Evolutionary conservation across 2,113 vertebrate species (phyloP), one percentile per base, ranked within the genome.

Genomic region (Larimichthys crocea): DNA sequence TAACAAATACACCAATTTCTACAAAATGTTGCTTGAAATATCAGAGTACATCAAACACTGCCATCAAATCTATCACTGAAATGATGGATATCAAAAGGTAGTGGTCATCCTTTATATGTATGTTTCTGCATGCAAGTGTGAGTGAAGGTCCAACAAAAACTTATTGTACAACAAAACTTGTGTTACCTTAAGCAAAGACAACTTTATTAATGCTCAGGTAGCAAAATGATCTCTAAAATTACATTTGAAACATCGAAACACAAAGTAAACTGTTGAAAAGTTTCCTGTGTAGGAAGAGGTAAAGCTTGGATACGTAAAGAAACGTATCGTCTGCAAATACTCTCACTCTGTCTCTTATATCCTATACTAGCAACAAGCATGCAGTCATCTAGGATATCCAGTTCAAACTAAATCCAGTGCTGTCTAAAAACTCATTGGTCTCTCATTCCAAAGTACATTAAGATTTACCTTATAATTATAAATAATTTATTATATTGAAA

Each of bases 141-240:
- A 50, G n/a, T 64, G 59, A 53, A n/a, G 14, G 17, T 66, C 10
- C n/a, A 57, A 71, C 1, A 66, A 52, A 56, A 60, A 70, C 16
- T 31, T 11, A 57, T 9, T 10, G 4, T 49, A 63, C 1, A 16
- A 57, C 69, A 56, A 56, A 6, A 26, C 12, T 67, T 31, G 3
- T 56, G 35, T 88, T 90, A 83, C 88, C 84, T 90, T 91, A 85
- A 93, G 88, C 89, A 94, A 93, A 89, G 70, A 93, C 89, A 74
- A 88, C 87, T 95, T 94, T 94, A 94, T 94, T 94, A 89, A 90
- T 93, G 90, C 86, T 93, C 76, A 90, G 89, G 89, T 94, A 94
- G 88, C 89, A 94, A 93, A 94, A 92, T 85, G 7, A 78, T 89
- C 74, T 92, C 92, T 91, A 92, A 90, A 94, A 92, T 91, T 72